A percentile compares a stretch with the other conserved stretches of the same genome.
Conservation (phyloP, 1,140 invertebrate genomes). For the Lucilia sericata region DNA sequence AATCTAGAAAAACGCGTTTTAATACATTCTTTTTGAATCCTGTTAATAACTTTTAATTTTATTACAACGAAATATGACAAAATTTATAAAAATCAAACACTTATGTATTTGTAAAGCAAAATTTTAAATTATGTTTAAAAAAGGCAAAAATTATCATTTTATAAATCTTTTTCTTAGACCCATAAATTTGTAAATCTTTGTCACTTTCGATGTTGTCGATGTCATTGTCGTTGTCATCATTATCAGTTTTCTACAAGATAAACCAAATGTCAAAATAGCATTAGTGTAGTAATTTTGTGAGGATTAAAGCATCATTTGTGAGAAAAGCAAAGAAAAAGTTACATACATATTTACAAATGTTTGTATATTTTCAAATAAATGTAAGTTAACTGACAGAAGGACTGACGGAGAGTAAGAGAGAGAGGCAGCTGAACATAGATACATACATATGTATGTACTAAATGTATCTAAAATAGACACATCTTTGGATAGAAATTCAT, state of each 20-base stretch:
- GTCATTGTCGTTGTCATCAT: constrained; percentile 30
- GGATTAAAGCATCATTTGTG: constrained; percentile 37
- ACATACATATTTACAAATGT: background rate
- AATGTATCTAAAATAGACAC: background rate
- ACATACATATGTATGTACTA: background rate
- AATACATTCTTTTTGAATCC: too few species aligned
- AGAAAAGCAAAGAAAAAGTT: background rate
- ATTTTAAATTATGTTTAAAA: too few species aligned
- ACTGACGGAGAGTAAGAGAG: background rate
- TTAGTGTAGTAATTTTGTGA: constrained; percentile 34
- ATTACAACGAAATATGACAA: too few species aligned
- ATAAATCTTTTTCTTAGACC: too few species aligned
- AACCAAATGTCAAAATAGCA: constrained; percentile 42
- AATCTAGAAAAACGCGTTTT: too few species aligned
- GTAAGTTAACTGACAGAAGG: background rate
- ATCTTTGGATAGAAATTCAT: background rate
- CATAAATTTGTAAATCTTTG: background rate
- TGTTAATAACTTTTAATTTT: too few species aligned
- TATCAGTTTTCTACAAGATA: constrained; percentile 27
- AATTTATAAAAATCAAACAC: too few species aligned
- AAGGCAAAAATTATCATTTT: too few species aligned
- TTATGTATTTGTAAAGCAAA: too few species aligned
- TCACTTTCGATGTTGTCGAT: background rate
- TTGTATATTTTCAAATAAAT: background rate
- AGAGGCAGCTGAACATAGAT: too few species aligned